phyloP scores from a whole-genome alignment of 2,797 vertebrate species.

The Corythornis leucogaster region DNA sequence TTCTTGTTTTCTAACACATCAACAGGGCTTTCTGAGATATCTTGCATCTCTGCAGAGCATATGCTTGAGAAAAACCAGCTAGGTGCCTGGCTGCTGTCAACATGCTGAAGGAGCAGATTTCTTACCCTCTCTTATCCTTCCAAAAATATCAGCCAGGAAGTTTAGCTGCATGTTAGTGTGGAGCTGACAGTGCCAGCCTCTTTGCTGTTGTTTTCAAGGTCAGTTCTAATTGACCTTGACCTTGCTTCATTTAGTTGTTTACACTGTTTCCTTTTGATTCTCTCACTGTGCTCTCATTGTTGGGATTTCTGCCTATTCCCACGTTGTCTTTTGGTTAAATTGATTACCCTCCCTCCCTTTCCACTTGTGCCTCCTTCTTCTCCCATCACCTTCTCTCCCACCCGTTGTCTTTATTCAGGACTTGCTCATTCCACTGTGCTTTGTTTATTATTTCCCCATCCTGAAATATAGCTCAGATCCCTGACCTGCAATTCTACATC shows the following conservation, averaged over 20 bases:
- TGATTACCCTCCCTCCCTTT: not conserved
- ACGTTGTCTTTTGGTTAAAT: not conserved
- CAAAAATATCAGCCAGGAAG: conserved; percentile 25
- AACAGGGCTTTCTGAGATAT: conserved; percentile 27
- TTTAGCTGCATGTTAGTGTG: not conserved
- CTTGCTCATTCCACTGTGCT: not conserved
- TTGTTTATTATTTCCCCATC: not conserved
- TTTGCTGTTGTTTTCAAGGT: conserved; percentile 14
- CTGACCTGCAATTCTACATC: not conserved
- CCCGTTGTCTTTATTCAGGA: not conserved
- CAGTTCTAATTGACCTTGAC: not conserved
- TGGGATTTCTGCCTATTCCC: not conserved
- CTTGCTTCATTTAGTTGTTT: not conserved
- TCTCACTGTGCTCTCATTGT: not conserved
- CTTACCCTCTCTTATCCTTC: not conserved
- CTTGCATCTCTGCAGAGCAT: not conserved
- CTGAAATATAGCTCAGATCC: not conserved
- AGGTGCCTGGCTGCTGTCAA: not conserved
- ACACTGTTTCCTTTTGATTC: not conserved
- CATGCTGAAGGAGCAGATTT: not conserved
- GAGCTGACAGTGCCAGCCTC: not conserved
- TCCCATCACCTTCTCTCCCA: not conserved
- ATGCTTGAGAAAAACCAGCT: conserved; percentile 19
- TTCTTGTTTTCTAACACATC: conserved; percentile 10
- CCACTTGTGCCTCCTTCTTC: not conserved